Evolutionary conservation across 2,797 vertebrate genomes (phyloP), one percentile per base, ranked within the genome.

Genomic region (Astyanax mexicanus): DNA sequence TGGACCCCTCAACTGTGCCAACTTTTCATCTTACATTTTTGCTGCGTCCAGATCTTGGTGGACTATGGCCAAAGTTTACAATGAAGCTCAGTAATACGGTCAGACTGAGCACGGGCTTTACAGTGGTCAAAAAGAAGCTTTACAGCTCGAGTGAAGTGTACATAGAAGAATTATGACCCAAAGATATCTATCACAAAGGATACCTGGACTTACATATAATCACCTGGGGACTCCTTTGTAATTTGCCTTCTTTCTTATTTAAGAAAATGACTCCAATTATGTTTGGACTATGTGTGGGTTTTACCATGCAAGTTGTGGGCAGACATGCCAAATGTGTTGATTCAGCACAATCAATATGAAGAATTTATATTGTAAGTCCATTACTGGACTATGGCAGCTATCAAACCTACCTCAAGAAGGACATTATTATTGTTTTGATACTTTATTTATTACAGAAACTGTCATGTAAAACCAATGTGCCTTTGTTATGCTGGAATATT

Each of bases 21-120:
- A 99, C 97, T 49, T 99, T 99, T 85, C 96, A 98, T 47, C 90
- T 99, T 21, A 97, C 95, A 0, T 91, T 98, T 47, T 93, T 97
- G 83, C 84, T 98, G 29, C 94, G 95, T 35, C 85, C 94, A 21
- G 96, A 98, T 86, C 91, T 93, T 3, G 89, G 93, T 21, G 95
- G 96, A 72, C 86, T 98, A 42, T 98, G 96, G 97, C 96, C 95
- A 44, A 79, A 74, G 45, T 73, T 79, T 12, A 69, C 71, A 8
- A 68, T 57, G 32, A 62, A 65, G 21, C 38, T 79, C 5, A 69
- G 57, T 21, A 62, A 76, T 23, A 89, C 89, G 0, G 86, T 95
- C 65, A 95, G 89, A 78, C 91, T 98, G 76, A 94, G 95, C 72
- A 88, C 91, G 0, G 91, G 95, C 81, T 98, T 98, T 87, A 93